phyloP scores from a whole-genome alignment of 2,888 invertebrate genomes.

The Scaptomyza caliginosa region DNA sequence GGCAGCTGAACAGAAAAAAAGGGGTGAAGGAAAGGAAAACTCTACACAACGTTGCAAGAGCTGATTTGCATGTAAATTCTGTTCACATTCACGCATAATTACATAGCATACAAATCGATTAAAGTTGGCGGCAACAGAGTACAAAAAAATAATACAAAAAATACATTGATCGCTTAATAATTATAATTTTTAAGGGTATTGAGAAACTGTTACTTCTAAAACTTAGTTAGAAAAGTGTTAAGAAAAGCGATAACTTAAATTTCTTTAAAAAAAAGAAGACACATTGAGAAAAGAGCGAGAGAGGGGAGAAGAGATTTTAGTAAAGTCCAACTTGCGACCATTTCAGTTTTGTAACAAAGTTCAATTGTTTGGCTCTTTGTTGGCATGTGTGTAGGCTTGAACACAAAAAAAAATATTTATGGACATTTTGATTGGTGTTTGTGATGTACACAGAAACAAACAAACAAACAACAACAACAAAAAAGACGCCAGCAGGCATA shows the following conservation, averaged over 20 bases:
- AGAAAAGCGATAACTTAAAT: too few species aligned
- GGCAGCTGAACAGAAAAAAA: slow-evolving; percentile 5
- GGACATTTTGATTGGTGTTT: slow-evolving; percentile 72
- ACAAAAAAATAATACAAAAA: not conserved
- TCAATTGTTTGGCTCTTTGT: slow-evolving; percentile 47
- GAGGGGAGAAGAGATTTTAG: slow-evolving; percentile 2
- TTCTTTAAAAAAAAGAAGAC: too few species aligned
- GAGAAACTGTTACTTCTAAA: not conserved
- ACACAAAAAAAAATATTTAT: slow-evolving; percentile 51
- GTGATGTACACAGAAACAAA: slow-evolving; percentile 26
- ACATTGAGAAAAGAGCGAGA: not conserved
- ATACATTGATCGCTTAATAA: not conserved
- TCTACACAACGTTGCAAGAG: slow-evolving; percentile 11
- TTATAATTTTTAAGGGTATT: not conserved
- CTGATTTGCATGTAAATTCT: slow-evolving; percentile 69
- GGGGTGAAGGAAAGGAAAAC: too few species aligned
- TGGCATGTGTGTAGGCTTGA: slow-evolving; percentile 61
- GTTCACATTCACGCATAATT: slow-evolving; percentile 34
- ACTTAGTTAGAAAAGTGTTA: too few species aligned
- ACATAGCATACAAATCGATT: slow-evolving; percentile 4
- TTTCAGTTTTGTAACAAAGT: slow-evolving; percentile 41
- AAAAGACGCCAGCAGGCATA: slow-evolving; percentile 49
- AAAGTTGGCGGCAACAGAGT: not conserved
- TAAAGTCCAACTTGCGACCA: slow-evolving; percentile 13
- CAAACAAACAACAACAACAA: not conserved